Base-by-base conservation (phyloP, 2,888 invertebrate species). In the Polylopha cassiicola region DNA sequence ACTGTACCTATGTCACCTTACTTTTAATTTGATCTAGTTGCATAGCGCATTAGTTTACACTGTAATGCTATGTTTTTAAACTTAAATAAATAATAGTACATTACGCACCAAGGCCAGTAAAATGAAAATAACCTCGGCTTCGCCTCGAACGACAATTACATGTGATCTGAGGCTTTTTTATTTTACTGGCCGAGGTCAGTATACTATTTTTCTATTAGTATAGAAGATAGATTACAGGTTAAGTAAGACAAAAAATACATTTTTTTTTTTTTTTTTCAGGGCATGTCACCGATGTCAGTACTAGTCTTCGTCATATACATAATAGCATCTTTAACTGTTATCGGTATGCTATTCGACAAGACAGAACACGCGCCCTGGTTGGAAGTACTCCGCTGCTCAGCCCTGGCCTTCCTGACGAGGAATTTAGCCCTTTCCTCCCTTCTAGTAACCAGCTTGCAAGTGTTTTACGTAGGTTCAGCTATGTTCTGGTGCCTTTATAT, bases 341-440 rank as follows among this genome's bases (percentile, higher is more conserved):
- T 93, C 31, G 92, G 93, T 1, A 87, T 92, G 85, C 65, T 93
- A 4, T 90, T 93, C 53, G 93, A 93, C 53, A 88, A 89, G 52
- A 87, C 88, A 23, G 84, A 87, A 4, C 80, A 88, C 51, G 90
- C 90, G 0, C 85, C 88, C 4, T 58, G 88, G 1, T 73, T 90
- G 18, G 93, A 93, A 69, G 82, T 91, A 1, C 45, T 87, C 1
- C 87, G 93, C 5, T 93, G 92, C 58, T 80, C 88, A n/a, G 65
- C 89, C 0, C 76, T 91, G 11, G 87, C 91, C 1, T 82, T 78
- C 65, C 53, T 81, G 1, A 70, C 74, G 2, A 77, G 86, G 42
- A 71, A 77, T 36, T 62, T 85, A 1, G 61, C 77, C 0, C 61
- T 62, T 17, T 55, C 78, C n/a, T 58, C 81, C 13, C 74, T 73